Conservation (phyloP, 2,113 vertebrate genomes). For the Urocolius indicus region DNA sequence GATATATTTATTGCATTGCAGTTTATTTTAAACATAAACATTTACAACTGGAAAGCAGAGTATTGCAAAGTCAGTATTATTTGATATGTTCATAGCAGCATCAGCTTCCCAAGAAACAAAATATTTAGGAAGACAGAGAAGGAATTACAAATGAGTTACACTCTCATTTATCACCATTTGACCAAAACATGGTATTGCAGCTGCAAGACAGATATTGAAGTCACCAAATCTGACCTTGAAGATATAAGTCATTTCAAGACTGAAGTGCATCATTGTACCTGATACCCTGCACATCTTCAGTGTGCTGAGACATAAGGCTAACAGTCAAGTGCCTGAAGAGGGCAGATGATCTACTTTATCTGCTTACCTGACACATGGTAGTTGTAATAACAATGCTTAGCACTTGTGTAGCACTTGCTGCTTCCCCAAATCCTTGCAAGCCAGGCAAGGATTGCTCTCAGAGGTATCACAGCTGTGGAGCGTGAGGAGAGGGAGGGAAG, state of each 20-base stretch:
- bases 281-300: neutral
- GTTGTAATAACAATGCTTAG: neutral
- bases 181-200: conserved; percentile 42
- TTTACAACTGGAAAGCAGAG: conserved; percentile 66
- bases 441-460: neutral
- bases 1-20: conserved; percentile 76
- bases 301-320: neutral
- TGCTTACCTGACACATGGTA: conserved; percentile 27
- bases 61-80: conserved; percentile 57
- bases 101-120: conserved; percentile 66
- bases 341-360: conserved; percentile 15
- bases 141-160: conserved; percentile 49
- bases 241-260: conserved; percentile 21
- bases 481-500: neutral
- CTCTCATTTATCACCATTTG: conserved; percentile 52
- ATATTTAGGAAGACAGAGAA: conserved; percentile 63
- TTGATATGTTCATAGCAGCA: conserved; percentile 65
- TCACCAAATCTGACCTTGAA: conserved; percentile 47
- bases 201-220: conserved; percentile 46
- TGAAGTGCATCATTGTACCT: neutral
- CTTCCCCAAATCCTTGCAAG: neutral
- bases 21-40: conserved; percentile 60
- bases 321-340: conserved; percentile 58
- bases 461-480: neutral
- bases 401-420: neutral